These are phyloP conservation scores for Platyscelio sp. DNA, from an alignment of 2,888 invertebrate genomes.

Conservation along the genomic window DNA sequence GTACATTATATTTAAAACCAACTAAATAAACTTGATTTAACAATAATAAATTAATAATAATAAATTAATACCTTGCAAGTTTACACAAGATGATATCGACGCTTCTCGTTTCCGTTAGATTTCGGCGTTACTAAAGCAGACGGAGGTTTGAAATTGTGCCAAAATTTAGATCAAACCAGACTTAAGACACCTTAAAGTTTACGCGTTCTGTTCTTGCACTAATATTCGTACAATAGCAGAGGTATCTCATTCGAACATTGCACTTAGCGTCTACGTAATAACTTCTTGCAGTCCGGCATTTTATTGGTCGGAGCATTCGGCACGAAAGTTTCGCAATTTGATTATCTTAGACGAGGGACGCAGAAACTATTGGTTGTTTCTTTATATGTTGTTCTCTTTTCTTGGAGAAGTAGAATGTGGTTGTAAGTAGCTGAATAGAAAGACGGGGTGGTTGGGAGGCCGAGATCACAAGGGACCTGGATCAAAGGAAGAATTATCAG, in stretches of 20 bases:
- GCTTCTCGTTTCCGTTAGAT: slow-evolving; percentile 80
- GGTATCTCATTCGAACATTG: background rate
- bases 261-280: background rate
- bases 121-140: slow-evolving; percentile 80
- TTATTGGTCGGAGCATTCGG: too few species aligned
- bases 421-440: slow-evolving; percentile 70
- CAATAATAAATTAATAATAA: too few species aligned
- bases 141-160: slow-evolving; percentile 83
- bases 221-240: slow-evolving; percentile 12
- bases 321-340: too few species aligned
- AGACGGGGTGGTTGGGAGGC: slow-evolving; percentile 66
- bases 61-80: too few species aligned
- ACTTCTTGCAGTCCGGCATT: too few species aligned
- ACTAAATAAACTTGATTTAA: too few species aligned
- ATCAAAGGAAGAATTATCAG: slow-evolving; percentile 86
- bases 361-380: slow-evolving; percentile 46
- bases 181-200: slow-evolving; percentile 82
- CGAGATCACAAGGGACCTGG: slow-evolving; percentile 82
- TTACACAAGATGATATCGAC: slow-evolving; percentile 83
- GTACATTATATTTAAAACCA: too few species aligned
- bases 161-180: slow-evolving; percentile 82
- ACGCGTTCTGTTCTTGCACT: slow-evolving; percentile 23
- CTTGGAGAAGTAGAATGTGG: slow-evolving; percentile 62
- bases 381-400: slow-evolving; percentile 64
- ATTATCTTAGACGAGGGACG: too few species aligned